Base-by-base conservation (phyloP, 2,113 vertebrate genomes). In the Hippocampus guttulatus region DNA sequence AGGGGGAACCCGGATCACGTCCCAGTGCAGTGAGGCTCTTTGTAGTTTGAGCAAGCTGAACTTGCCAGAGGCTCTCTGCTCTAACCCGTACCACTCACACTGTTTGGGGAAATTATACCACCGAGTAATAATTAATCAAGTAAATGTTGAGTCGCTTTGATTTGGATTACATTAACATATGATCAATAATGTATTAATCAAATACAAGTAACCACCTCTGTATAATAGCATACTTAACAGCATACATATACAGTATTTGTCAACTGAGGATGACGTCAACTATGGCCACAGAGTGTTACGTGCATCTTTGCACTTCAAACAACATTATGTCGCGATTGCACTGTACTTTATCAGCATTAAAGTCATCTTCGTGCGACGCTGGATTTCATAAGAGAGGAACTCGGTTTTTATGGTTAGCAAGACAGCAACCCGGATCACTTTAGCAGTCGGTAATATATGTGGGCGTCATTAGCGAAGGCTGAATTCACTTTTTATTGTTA, bases 101-200 rank as follows among this genome's bases (percentile, higher is more conserved):
- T 87, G 86, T 85, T 88, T 78, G 81, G 87, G 90, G 86, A 90
- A 91, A 92, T 88, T 88, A 89, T 82, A 88, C 72, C 75, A 75
- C 77, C 69, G 84, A 68, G 74, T 83, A 87, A 87, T 87, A 91
- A 91, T 90, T 91, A 89, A 89, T 88, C 88, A 89, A 88, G 87
- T 87, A 87, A 91, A 88, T 38, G 75, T 69, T 74, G 71, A 84
- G 78, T 76, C 70, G 82, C 84, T 85, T 87, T 90, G 85, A 89
- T 88, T 90, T 83, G 81, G 85, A 88, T 88, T 81, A 75, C 87
- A 90, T 89, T 88, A 90, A 86, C 85, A 88, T 89, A 88, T 87
- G 72, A 90, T 91, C 81, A 91, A 88, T 86, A 83, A 88, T 90
- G 84, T 80, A 90, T 90, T 90, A 82, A 88, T 91, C 89, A 90